Percentiles rank a stretch among this genome's conserved stretches.
Evolutionary conservation across 1,140 invertebrate genomes (phyloP).

Genomic region (Anastatus disparis): DNA sequence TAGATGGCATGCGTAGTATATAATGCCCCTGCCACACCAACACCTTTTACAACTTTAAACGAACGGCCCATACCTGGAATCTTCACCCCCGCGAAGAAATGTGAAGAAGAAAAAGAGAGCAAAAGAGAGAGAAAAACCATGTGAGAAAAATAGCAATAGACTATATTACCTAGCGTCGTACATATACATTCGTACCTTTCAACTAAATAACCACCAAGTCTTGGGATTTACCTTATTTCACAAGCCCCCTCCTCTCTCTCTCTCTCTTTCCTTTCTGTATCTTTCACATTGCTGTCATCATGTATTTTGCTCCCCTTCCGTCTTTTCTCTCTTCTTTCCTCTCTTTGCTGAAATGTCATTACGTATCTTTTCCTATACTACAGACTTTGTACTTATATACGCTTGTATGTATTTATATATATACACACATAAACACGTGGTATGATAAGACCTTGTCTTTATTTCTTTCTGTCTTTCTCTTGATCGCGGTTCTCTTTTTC

Average conservation of each 20-base stretch:
- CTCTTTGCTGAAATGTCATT: neutral
- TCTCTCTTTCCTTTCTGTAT: neutral
- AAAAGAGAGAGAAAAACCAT: neutral
- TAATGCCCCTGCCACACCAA: neutral
- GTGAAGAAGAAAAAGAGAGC: neutral
- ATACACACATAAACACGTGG: too few relatives aligned
- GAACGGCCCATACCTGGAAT: neutral
- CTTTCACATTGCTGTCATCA: too few relatives aligned
- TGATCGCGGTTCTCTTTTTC: neutral
- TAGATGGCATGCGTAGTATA: neutral
- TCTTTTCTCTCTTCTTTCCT: neutral
- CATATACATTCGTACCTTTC: conserved; percentile 41
- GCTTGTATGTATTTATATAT: too few relatives aligned
- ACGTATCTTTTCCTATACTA: neutral
- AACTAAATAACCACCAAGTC: conserved; percentile 57
- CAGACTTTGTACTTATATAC: too few relatives aligned
- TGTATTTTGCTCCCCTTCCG: neutral
- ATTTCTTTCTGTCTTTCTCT: neutral
- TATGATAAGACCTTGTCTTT: too few relatives aligned
- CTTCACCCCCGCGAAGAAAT: conserved; percentile 34
- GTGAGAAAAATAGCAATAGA: too few relatives aligned
- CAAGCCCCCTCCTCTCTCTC: neutral
- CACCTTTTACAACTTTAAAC: neutral
- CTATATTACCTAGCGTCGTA: too few relatives aligned
- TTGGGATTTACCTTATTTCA: conserved; percentile 45